A percentile compares a stretch with the other conserved stretches of the same genome.
Evolutionary conservation across 1,140 invertebrate genomes (phyloP).

Genomic region (Drosophila pectinifera): DNA sequence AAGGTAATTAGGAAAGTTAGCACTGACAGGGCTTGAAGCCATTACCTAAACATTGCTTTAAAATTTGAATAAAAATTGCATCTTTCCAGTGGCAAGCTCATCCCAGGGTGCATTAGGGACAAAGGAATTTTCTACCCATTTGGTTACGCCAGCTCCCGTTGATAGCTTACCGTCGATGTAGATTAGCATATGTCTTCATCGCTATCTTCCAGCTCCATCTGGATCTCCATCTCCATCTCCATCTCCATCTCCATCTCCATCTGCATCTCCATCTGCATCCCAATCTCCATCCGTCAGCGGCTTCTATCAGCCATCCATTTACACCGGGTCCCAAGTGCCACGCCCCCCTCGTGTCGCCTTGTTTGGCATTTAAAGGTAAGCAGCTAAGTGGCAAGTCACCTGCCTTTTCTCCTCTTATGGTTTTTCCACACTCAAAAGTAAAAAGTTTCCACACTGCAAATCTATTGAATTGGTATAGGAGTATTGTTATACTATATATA

Average conservation of each 20-base stretch:
- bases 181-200: conserved; percentile 53
- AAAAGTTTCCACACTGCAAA: no score
- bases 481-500: no score
- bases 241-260: conserved; percentile 9
- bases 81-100: conserved; percentile 5
- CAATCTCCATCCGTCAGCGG: conserved; percentile 34
- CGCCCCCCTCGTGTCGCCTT: conserved; percentile 30
- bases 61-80: neutral
- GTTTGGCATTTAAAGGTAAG: conserved; percentile 58
- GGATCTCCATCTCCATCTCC: conserved; percentile 1
- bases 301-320: conserved; percentile 46
- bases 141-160: conserved; percentile 26
- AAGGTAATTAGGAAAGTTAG: no score
- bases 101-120: conserved; percentile 28
- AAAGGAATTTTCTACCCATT: conserved; percentile 37
- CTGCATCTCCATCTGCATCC: conserved; percentile 2
- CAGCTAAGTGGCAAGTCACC: conserved; percentile 56
- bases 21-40: no score
- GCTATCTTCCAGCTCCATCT: conserved; percentile 23
- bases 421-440: conserved; percentile 15
- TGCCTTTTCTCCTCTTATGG: conserved; percentile 6
- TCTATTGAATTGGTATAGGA: no score
- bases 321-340: conserved; percentile 29
- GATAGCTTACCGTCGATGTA: conserved; percentile 22
- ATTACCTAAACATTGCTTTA: neutral